These are phyloP conservation scores for Lepisosteus osseus DNA, from an alignment of 2,113 vertebrate genomes.

Conservation along the genomic window DNA sequence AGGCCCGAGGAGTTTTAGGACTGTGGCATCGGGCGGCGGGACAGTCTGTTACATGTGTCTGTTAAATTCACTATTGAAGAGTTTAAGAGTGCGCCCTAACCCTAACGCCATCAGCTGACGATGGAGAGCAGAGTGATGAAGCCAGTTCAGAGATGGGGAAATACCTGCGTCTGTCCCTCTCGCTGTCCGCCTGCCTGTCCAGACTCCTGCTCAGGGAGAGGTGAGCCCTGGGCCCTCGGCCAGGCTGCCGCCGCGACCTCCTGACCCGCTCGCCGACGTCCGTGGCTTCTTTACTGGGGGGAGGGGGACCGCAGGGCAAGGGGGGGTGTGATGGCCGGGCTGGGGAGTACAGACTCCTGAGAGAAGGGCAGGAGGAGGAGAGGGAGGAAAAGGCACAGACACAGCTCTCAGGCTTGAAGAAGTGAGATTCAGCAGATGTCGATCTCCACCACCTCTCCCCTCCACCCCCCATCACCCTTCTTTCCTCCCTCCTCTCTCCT, in stretches of 20 bases:
- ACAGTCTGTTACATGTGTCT: not conserved
- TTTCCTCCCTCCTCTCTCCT: not conserved
- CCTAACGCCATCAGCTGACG: not conserved
- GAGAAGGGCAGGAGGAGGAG: conserved; percentile 11
- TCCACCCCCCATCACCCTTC: too few species aligned
- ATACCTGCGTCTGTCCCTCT: conserved; percentile 30
- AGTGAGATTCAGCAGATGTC: not conserved
- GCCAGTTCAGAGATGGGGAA: not conserved
- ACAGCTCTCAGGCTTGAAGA: not conserved
- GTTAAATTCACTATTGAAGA: not conserved
- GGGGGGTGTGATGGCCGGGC: conserved; percentile 10
- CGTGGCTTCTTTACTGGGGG: not conserved
- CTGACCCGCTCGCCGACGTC: conserved; percentile 19
- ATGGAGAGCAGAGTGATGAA: too few species aligned
- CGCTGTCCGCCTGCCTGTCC: conserved; percentile 12
- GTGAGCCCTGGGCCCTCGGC: conserved; percentile 13
- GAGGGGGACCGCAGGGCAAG: not conserved
- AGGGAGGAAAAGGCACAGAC: conserved; percentile 2
- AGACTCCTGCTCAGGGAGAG: conserved; percentile 5
- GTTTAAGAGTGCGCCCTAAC: not conserved
- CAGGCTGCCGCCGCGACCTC: conserved; percentile 7
- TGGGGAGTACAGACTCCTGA: conserved; percentile 33
- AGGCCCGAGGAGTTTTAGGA: too few species aligned
- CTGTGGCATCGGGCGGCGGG: too few species aligned
- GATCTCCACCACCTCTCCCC: too few species aligned